Conservation (phyloP, 2,888 invertebrate species). For the Gisinianus flammeolus region DNA sequence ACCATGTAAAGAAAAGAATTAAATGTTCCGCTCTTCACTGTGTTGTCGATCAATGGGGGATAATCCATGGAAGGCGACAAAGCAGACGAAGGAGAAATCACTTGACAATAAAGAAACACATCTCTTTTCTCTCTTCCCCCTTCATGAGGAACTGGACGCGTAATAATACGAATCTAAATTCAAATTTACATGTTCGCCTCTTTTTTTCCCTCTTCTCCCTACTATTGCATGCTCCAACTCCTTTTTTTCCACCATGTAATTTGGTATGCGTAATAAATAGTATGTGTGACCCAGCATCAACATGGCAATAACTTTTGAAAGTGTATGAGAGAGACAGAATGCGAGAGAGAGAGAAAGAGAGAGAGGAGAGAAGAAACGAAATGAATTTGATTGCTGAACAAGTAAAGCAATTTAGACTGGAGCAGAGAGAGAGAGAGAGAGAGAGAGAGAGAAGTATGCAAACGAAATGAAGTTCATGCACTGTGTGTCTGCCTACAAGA, state of each 20-base stretch:
- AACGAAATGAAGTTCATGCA: constrained; percentile 22
- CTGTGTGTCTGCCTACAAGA: neutral
- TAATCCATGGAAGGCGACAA: neutral
- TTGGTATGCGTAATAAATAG: constrained; percentile 33
- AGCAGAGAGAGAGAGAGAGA: too few species aligned
- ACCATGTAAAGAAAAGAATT: too few species aligned
- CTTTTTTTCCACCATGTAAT: constrained; percentile 20
- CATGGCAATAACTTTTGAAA: constrained; percentile 7
- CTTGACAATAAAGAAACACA: neutral
- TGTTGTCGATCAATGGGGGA: neutral
- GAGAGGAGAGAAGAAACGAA: constrained; percentile 7
- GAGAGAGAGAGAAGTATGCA: constrained; percentile 35
- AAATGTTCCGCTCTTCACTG: too few species aligned
- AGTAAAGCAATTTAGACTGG: constrained; percentile 31
- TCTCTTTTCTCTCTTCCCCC: neutral
- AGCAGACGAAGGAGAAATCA: neutral
- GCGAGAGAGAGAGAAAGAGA: neutral
- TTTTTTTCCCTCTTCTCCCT: neutral
- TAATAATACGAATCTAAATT: constrained; percentile 1
- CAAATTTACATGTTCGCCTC: neutral
- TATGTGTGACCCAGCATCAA: constrained; percentile 32
- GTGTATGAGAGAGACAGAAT: constrained; percentile 1
- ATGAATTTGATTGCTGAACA: constrained; percentile 40
- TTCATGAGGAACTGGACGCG: neutral
- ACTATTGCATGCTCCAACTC: neutral